phyloP scores from a whole-genome alignment of 2,888 invertebrate species.

The Drosophila fulvimacula region DNA sequence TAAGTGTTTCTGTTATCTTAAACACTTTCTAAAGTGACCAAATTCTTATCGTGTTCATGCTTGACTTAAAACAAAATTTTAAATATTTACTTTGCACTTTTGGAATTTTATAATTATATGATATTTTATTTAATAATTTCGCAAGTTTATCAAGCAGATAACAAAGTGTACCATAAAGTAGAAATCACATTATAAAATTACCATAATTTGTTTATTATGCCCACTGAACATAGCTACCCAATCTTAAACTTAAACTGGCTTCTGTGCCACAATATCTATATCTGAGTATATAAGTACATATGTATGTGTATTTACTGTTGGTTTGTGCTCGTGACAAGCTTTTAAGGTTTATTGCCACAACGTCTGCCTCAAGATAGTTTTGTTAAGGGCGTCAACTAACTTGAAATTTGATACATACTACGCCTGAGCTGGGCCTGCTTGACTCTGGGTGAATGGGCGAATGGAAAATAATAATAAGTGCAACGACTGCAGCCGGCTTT shows the following conservation, averaged over 20 bases:
- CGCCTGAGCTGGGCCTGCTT: constrained; percentile 17
- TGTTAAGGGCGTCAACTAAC: constrained; percentile 31
- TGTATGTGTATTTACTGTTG: constrained; percentile 9
- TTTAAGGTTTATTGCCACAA: constrained; percentile 55
- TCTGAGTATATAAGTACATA: constrained; percentile 11
- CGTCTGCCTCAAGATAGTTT: constrained; percentile 41
- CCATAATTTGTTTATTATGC: not conserved
- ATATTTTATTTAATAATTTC: not conserved
- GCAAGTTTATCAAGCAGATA: not conserved
- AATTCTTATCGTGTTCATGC: not conserved
- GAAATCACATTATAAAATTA: not conserved
- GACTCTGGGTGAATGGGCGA: constrained; percentile 25
- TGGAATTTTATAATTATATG: not conserved
- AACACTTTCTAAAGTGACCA: not conserved
- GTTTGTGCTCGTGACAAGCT: constrained; percentile 44
- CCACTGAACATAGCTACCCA: constrained; percentile 4
- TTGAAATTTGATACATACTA: constrained; percentile 54
- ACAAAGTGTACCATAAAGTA: not conserved
- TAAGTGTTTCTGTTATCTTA: not conserved
- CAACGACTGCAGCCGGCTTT: constrained; percentile 38
- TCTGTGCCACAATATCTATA: constrained; percentile 5
- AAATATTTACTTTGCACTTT: not conserved
- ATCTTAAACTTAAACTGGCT: constrained; percentile 2
- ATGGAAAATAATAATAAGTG: constrained; percentile 32
- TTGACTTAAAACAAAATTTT: not conserved